These are phyloP conservation scores for Hofmannophila pseudospretella DNA, from an alignment of 2,888 invertebrate species.

Conservation along the genomic window DNA sequence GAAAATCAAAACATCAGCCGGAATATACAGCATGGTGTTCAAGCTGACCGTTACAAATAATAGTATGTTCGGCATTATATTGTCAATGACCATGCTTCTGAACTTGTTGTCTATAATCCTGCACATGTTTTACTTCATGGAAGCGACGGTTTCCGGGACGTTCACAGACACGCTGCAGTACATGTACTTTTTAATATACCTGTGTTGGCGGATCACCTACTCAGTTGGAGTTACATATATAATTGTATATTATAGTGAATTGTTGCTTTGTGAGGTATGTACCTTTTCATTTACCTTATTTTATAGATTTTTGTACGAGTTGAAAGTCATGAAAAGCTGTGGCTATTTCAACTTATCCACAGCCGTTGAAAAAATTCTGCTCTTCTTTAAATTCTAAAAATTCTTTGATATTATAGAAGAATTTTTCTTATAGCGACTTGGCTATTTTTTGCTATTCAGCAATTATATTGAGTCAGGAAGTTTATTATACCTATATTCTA, in stretches of 20 bases:
- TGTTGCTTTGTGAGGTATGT: constrained; percentile 37
- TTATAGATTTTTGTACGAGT: too few species aligned
- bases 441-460: too few species aligned
- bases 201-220: constrained; percentile 46
- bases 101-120: constrained; percentile 35
- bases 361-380: too few species aligned
- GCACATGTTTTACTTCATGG: constrained; percentile 59
- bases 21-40: constrained; percentile 41
- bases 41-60: constrained; percentile 28
- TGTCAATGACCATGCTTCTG: constrained; percentile 34
- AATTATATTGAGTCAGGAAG: too few species aligned
- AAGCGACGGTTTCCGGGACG: constrained; percentile 52
- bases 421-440: too few species aligned
- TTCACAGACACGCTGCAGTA: constrained; percentile 43
- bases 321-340: too few species aligned
- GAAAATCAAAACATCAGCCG: constrained; percentile 45
- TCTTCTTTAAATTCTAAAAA: too few species aligned
- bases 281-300: too few species aligned
- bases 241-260: constrained; percentile 38
- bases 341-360: too few species aligned
- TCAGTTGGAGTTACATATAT: constrained; percentile 32
- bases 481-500: too few species aligned
- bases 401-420: too few species aligned
- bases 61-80: constrained; percentile 34
- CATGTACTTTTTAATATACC: constrained; percentile 39